These are phyloP conservation scores for Bolborhynchus lineola DNA, from an alignment of 2,113 vertebrate species.

Conservation along the genomic window DNA sequence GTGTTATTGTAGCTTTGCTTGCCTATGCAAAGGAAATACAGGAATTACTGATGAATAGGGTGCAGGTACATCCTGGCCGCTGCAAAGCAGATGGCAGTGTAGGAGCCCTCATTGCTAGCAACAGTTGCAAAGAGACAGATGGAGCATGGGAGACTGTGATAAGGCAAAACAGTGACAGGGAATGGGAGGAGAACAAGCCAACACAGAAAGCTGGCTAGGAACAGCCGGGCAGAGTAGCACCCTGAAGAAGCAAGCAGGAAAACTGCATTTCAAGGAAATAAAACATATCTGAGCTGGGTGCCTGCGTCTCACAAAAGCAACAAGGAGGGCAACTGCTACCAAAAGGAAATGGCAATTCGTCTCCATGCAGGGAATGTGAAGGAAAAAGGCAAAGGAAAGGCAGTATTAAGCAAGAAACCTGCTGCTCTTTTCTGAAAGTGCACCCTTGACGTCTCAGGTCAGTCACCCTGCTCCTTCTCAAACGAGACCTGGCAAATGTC, in stretches of 20 bases:
- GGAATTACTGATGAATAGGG: not conserved
- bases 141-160: not conserved
- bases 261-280: not conserved
- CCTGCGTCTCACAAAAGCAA: not conserved
- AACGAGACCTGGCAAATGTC: not conserved
- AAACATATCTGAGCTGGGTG: not conserved
- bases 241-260: not conserved
- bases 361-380: not conserved
- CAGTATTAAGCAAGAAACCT: not conserved
- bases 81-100: not conserved
- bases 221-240: not conserved
- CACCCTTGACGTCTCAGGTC: not conserved
- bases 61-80: not conserved
- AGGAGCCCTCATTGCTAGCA: not conserved
- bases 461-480: not conserved
- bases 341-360: not conserved
- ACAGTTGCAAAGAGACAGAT: not conserved
- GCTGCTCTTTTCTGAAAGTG: not conserved
- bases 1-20: not conserved
- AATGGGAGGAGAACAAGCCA: not conserved
- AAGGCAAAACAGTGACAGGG: not conserved
- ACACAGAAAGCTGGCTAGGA: not conserved
- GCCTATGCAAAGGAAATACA: not conserved
- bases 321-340: not conserved
- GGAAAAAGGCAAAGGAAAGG: not conserved